Evolutionary conservation across 2,797 vertebrate genomes (phyloP), one percentile per base, ranked within the genome.

Genomic region (Pteronotus mesoamericanus): DNA sequence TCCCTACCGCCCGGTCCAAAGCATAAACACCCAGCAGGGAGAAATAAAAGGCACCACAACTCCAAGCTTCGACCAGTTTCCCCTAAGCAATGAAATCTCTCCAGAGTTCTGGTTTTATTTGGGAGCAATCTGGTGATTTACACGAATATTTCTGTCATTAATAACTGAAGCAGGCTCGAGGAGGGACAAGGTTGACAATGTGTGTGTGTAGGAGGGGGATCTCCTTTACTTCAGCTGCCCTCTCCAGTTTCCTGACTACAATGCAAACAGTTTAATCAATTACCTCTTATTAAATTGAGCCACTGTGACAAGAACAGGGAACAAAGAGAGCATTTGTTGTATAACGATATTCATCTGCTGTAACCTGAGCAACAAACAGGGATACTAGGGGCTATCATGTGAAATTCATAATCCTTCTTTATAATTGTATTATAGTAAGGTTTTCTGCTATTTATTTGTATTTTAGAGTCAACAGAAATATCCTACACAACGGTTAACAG

Each of bases 181-280:
- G 57, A 18, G 53, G 29, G 44, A 32, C 61, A 92, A 82, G 44
- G 44, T 10, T 92, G 87, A 77, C 55, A 32, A 9, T 46, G 8
- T 16, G 24, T 14, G 39, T 57, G 48, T 55, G 34, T 57, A 19
- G 29, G 32, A 9, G 32, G 26, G 29, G 16, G 32, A 11, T 59
- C 37, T 78, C 21, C 51, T 72, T 21, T 7, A 59, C 64, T 61
- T 61, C 26, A 37, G 53, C 72, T 59, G 53, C 44, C 77, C 55
- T 94, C 85, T 94, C 88, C 71, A 71, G 74, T 69, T 93, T 77
- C 86, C 83, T 57, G 69, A 92, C 14, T 39, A 57, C 44, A 87
- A 15, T 77, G 87, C 55, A 91, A 94, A 93, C 48, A 93, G 89
- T 88, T 86, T 77, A 90, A 97, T 92, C 89, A 91, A 96, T 91